These are phyloP conservation scores for Tragulus kanchil DNA, from an alignment of 2,113 vertebrate species.

Conservation along the genomic window DNA sequence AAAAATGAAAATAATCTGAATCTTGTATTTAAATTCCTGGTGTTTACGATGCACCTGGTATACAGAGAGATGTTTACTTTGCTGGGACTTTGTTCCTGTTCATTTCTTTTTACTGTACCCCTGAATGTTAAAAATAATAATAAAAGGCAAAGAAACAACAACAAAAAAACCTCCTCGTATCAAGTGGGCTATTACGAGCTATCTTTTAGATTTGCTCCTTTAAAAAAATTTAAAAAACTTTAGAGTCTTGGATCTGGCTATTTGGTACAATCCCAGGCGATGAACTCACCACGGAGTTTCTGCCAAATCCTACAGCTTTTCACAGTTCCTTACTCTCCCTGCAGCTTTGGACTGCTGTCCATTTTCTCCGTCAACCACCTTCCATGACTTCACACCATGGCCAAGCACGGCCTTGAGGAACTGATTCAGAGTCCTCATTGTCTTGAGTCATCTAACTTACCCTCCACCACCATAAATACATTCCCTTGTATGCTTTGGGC, in stretches of 20 bases:
- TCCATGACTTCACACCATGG: background rate
- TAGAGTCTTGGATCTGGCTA: background rate
- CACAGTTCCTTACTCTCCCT: background rate
- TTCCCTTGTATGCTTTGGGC: background rate
- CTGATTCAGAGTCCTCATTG: background rate
- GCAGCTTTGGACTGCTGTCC: background rate
- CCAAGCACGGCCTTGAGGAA: background rate
- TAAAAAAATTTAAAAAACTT: background rate
- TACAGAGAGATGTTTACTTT: background rate
- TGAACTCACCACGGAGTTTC: background rate
- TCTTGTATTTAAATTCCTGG: background rate
- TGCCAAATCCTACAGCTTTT: background rate
- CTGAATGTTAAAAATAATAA: background rate
- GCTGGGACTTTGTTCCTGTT: background rate
- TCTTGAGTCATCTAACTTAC: background rate
- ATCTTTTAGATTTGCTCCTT: background rate
- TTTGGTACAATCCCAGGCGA: background rate
- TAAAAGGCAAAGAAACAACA: background rate
- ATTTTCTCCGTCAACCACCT: background rate
- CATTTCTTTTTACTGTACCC: background rate
- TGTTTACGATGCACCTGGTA: background rate
- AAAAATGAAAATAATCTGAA: background rate
- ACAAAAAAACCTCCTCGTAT: background rate
- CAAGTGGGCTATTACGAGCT: background rate
- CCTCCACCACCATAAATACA: background rate